Conservation (phyloP, 2,797 vertebrate genomes). For the Hemibagrus guttatus region DNA sequence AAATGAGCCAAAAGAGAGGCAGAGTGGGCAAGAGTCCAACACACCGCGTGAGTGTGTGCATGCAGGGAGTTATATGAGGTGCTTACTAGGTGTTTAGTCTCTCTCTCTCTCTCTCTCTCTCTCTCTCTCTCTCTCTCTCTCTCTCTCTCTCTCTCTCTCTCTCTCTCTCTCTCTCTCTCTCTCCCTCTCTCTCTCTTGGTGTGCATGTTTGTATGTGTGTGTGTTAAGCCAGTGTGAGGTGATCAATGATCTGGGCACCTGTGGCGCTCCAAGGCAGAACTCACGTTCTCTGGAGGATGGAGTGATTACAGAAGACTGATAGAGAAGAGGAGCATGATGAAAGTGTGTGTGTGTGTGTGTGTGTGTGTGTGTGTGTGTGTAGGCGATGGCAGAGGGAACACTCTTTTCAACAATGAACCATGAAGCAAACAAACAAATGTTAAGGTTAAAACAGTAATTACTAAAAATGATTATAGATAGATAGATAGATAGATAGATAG, state of each 20-base stretch:
- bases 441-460: not conserved
- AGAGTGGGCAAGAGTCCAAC: conserved; percentile 12
- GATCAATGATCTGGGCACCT: conserved; percentile 41
- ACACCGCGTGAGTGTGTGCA: not conserved
- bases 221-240: conserved; percentile 11
- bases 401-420: not conserved
- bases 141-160: too few relatives aligned
- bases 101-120: too few relatives aligned
- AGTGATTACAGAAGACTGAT: conserved; percentile 45
- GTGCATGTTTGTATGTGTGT: conserved; percentile 14
- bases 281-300: conserved; percentile 27
- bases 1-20: conserved; percentile 19
- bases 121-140: too few relatives aligned
- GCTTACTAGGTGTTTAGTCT: too few relatives aligned
- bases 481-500: not conserved
- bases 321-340: conserved; percentile 27
- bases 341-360: conserved; percentile 11
- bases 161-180: too few relatives aligned
- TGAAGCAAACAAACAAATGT: not conserved
- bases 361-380: conserved; percentile 1
- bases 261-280: conserved; percentile 34
- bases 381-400: not conserved
- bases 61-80: not conserved
- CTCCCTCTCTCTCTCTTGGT: not conserved
- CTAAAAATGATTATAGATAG: not conserved